Base-by-base conservation (phyloP, 2,888 invertebrate species). In the Anaspis maculata region DNA sequence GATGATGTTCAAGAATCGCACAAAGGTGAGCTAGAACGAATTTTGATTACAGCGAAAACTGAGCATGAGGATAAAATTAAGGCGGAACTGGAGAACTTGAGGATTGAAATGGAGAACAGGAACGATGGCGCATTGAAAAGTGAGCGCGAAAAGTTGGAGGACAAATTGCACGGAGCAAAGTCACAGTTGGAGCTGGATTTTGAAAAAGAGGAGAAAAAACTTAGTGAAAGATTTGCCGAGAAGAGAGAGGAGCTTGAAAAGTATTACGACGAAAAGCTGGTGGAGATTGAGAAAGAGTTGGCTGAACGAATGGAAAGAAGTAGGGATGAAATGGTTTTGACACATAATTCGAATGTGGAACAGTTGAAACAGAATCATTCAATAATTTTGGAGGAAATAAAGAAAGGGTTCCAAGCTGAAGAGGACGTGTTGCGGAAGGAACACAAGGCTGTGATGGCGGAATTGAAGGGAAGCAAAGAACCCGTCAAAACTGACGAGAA, bases 401-500 rank as follows among this genome's bases (percentile, higher is more conserved):
- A 76, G 41, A 72, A 72, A 34, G 78, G 78, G 49, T 79, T 77
- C 50, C 71, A 73, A 53, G 71, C 73, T 32, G 79, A 80, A 75
- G 81, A 83, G 56, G 79, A 78, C 46, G 28, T 78, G 1, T 62
- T 84, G 0, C 70, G 79, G 1, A 74, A 74, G 3, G 79, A 82
- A 38, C 83, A 85, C 57, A 73, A 77, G 14, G 73, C 74, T 16
- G 74, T 77, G 51, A 52, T 84, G 37, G 67, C 72, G 2, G 79
- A 82, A 45, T 64, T 84, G 29, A 72, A 76, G 3, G 28, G 39
- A n/a, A 15, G n/a, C 13, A 12, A 21, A 4, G 3, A 2, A 9
- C 16, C 15, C 3, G 12, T 19, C 7, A 23, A 30, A 13, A 19
- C 52, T 12, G 63, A 62, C 30, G 49, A 60, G 34, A 59, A 64